Evolutionary conservation across 2,113 vertebrate genomes (phyloP), one percentile per base, ranked within the genome.

Genomic region (Accipiter virgatus): DNA sequence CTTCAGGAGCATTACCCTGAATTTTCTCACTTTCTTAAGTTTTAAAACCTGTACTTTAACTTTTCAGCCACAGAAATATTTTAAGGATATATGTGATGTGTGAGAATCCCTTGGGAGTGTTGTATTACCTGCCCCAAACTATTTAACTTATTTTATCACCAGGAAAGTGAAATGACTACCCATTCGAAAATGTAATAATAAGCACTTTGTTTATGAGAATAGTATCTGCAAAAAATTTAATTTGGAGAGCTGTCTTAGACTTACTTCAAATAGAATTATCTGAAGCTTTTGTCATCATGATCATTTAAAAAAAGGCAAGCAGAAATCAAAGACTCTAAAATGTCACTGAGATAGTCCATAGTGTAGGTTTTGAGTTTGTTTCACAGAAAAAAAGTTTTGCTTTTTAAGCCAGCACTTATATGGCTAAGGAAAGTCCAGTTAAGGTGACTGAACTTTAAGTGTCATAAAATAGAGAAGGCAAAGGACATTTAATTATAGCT

Each of bases 401-500:
- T 68, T 93, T 50, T 81, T 85, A 29, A 94, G 59, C 47, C 72
- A 83, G 45, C n/a, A 34, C 70, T 81, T 96, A 55, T 58, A 82
- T 52, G 59, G 59, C 47, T 84, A 73, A 90, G 62, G 50, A 62
- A 72, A 97, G 87, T 89, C 93, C 91, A 96, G 78, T 97, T 96
- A 95, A 91, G 74, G 83, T 95, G 84, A 91, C 87, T 88, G 86
- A 85, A 81, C 75, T 94, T 59, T 81, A 84, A 95, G 66, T 77
- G 67, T 80, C 91, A 88, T 77, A 71, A 96, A 90, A 82, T 82
- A 91, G 38, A 82, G 81, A 94, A 88, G 74, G 84, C 63, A 95
- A 91, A 91, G 67, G 89, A 94, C n/a, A 78, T 81, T 91, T 96
- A 96, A 96, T 96, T 96, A 95, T 88, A 94, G 63, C 89, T 91